phyloP scores from a whole-genome alignment of 2,113 vertebrate species.

The Gobius niger region DNA sequence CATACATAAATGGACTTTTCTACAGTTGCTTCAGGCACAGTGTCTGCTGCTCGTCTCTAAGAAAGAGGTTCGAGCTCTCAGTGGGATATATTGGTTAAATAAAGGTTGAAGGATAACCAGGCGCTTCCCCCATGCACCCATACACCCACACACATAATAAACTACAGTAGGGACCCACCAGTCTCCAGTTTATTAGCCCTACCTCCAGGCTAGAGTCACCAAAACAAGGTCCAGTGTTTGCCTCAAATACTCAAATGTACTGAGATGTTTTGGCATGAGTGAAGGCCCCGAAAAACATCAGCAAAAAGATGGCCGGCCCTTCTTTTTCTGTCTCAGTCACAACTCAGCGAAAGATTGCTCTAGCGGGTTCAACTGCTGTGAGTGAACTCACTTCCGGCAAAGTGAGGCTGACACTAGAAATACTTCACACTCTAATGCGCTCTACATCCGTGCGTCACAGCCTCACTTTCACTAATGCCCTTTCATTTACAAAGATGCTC shows the following conservation, averaged over 20 bases:
- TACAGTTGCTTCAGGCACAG: slow-evolving; percentile 63
- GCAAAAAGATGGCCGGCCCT: too few relatives aligned
- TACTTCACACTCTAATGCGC: slow-evolving; percentile 28
- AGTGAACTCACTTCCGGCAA: slow-evolving; percentile 69
- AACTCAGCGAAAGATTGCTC: slow-evolving; percentile 46
- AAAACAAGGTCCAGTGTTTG: slow-evolving; percentile 28
- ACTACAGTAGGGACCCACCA: slow-evolving; percentile 63
- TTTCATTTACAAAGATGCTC: slow-evolving; percentile 22
- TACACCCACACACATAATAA: slow-evolving; percentile 41
- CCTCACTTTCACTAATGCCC: slow-evolving; percentile 51
- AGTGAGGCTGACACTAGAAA: slow-evolving; percentile 47
- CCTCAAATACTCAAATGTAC: slow-evolving; percentile 20
- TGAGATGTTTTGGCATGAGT: neutral
- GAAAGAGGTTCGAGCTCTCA: slow-evolving; percentile 55
- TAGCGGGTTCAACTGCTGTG: slow-evolving; percentile 57
- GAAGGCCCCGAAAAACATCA: neutral
- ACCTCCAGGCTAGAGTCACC: slow-evolving; percentile 56
- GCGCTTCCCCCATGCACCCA: slow-evolving; percentile 18
- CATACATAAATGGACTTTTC: slow-evolving; percentile 43
- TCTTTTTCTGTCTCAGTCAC: too few relatives aligned
- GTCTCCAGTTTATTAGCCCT: slow-evolving; percentile 66
- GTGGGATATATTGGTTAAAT: slow-evolving; percentile 68
- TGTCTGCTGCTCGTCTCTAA: slow-evolving; percentile 50
- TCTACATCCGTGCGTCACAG: slow-evolving; percentile 51
- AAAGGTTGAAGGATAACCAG: slow-evolving; percentile 59